Conservation (phyloP, 2,888 invertebrate species). For the Sesia apiformis region DNA sequence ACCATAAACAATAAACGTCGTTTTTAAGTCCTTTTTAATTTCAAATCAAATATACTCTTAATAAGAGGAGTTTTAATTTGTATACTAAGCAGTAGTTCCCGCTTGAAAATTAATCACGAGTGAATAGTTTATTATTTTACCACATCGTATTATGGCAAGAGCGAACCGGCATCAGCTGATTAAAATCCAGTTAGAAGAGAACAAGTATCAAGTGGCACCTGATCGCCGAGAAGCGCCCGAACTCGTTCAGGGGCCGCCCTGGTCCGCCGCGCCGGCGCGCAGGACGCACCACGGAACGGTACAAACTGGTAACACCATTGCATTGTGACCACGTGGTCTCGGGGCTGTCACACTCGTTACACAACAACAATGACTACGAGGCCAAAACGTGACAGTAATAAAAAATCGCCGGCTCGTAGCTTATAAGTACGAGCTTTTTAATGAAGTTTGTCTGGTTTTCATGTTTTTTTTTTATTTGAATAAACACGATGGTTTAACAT, state of each 20-base stretch:
- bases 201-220: conserved; percentile 67
- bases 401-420: conserved; percentile 1
- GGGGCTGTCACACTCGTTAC: conserved; percentile 59
- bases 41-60: no score
- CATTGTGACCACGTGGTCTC: conserved; percentile 65
- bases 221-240: conserved; percentile 63
- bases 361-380: conserved; percentile 24
- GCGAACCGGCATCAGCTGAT: conserved; percentile 56
- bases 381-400: neutral
- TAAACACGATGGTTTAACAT: no score
- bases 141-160: neutral
- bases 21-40: no score
- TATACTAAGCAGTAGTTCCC: no score
- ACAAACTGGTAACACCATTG: conserved; percentile 66
- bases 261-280: conserved; percentile 26
- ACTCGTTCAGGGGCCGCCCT: conserved; percentile 64
- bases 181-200: conserved; percentile 69
- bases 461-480: no score
- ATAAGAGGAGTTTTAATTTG: no score
- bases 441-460: no score
- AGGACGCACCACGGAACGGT: conserved; percentile 51
- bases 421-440: no score
- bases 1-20: no score
- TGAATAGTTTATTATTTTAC: neutral
- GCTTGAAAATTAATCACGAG: no score